These are phyloP conservation scores for Mionectes olivaceus DNA, from an alignment of 2,797 vertebrate genomes.

Conservation along the genomic window DNA sequence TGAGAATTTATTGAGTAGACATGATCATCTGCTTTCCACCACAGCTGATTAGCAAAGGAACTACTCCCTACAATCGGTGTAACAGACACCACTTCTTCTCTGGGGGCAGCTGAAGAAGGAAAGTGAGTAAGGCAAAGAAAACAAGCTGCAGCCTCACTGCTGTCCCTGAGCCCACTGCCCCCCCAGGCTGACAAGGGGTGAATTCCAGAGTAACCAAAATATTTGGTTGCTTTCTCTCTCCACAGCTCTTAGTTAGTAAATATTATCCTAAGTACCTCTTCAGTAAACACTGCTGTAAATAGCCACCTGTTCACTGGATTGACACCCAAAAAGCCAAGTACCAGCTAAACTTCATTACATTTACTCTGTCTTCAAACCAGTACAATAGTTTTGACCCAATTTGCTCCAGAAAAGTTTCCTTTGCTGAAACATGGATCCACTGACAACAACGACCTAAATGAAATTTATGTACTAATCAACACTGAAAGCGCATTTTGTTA, in stretches of 20 bases:
- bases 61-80: background rate
- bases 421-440: background rate
- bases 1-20: background rate
- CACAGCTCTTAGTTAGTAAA: background rate
- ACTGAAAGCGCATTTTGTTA: background rate
- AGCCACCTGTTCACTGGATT: background rate
- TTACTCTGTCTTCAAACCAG: background rate
- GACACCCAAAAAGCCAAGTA: background rate
- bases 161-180: background rate
- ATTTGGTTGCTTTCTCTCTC: slow-evolving; percentile 23
- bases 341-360: background rate
- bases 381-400: background rate
- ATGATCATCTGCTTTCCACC: background rate
- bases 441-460: background rate
- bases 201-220: background rate
- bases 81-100: background rate
- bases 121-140: background rate
- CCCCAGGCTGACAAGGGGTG: background rate
- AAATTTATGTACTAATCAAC: background rate
- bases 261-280: background rate
- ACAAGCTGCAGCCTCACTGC: background rate
- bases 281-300: background rate
- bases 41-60: background rate
- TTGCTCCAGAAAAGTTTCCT: background rate
- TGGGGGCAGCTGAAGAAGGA: background rate